A percentile compares a stretch with the other conserved stretches of the same genome.
Conservation (phyloP, 2,888 invertebrate genomes). For the Laothoe populi region DNA sequence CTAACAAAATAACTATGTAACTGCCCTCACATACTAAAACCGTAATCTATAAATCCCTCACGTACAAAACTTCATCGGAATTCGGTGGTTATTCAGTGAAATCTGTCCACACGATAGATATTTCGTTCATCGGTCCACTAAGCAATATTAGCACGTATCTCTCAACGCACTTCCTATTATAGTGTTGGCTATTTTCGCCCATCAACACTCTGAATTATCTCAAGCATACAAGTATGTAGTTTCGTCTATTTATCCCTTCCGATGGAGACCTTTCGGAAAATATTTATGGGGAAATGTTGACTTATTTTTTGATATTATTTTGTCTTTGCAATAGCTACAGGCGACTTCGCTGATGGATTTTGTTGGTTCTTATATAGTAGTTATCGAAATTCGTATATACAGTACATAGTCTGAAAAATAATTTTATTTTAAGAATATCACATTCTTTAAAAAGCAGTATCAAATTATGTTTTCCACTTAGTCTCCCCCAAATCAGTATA, state of each 20-base stretch:
- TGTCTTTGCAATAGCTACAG: too few species aligned
- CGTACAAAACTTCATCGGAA: not conserved
- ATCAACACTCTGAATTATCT: conserved; percentile 15
- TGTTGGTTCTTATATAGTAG: too few species aligned
- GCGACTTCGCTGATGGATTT: conserved; percentile 7
- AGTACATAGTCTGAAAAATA: too few species aligned
- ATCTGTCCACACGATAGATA: conserved; percentile 17
- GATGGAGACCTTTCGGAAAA: conserved; percentile 9
- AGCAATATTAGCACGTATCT: conserved; percentile 18
- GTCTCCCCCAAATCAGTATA: too few species aligned
- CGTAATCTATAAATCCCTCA: not conserved
- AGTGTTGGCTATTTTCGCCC: conserved; percentile 19
- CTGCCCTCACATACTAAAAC: not conserved
- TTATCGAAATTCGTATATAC: too few species aligned
- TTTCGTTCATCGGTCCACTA: conserved; percentile 19
- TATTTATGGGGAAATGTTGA: conserved; percentile 8
- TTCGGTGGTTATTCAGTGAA: not conserved
- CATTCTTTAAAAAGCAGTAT: too few species aligned
- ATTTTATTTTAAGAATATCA: too few species aligned
- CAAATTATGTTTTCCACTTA: too few species aligned
- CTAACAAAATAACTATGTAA: not conserved
- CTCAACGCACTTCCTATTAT: conserved; percentile 10
- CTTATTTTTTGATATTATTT: not conserved
- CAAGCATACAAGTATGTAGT: conserved; percentile 11
- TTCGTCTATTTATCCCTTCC: not conserved